Percentiles rank a stretch among this genome's conserved stretches.
Conservation (phyloP, 2,888 invertebrate species). For the Pollenia griseotomentosa region DNA sequence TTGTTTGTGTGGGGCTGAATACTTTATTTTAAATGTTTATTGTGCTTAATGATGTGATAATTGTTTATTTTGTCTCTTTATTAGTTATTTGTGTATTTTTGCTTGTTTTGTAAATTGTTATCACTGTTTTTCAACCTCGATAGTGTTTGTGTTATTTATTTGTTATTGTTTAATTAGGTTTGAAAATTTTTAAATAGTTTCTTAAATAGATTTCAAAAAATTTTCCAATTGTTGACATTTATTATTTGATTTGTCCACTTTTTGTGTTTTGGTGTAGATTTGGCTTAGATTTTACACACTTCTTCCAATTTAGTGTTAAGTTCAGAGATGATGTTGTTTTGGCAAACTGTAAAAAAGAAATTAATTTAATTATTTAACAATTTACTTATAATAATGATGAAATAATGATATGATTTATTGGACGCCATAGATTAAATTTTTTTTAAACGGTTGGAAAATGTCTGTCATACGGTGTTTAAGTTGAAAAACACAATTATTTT, state of each 20-base stretch:
- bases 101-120: constrained; percentile 59
- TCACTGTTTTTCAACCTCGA: constrained; percentile 1
- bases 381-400: too few relatives aligned
- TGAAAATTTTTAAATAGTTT: constrained; percentile 26
- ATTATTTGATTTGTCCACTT: not conserved
- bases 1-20: not conserved
- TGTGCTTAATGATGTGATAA: constrained; percentile 54
- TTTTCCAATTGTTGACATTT: constrained; percentile 47
- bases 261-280: not conserved
- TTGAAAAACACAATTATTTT: too few relatives aligned
- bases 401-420: too few relatives aligned
- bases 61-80: constrained; percentile 37
- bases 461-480: too few relatives aligned
- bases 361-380: too few relatives aligned
- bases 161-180: constrained; percentile 56
- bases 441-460: too few relatives aligned
- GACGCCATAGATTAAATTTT: too few relatives aligned
- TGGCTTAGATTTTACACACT: too few relatives aligned
- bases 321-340: not conserved
- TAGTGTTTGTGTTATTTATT: constrained; percentile 24
- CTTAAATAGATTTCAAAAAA: constrained; percentile 9
- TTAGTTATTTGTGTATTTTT: constrained; percentile 29
- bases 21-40: constrained; percentile 20
- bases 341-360: too few relatives aligned
- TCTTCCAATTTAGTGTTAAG: not conserved